phyloP scores from a whole-genome alignment of 2,888 invertebrate species.

The Pycnomerus fuliginosus region DNA sequence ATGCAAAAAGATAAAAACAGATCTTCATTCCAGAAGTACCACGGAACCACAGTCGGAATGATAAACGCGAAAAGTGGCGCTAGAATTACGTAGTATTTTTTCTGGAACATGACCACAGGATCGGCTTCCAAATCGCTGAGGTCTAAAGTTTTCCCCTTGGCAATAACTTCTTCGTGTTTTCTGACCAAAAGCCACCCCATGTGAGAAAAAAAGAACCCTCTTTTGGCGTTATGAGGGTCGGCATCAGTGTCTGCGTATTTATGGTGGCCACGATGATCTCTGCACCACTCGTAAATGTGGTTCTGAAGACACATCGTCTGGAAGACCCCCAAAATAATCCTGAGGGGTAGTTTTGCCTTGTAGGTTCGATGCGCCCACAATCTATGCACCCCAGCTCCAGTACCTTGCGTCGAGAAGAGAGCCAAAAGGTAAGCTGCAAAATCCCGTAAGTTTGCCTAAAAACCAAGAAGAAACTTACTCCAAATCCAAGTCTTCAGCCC shows the following conservation, averaged over 20 bases:
- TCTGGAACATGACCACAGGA: slow-evolving; percentile 72
- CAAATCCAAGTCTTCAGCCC: background rate
- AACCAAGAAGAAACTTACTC: too few relatives aligned
- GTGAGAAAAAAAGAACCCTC: slow-evolving; percentile 77
- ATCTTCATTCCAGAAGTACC: slow-evolving; percentile 68
- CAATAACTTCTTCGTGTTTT: slow-evolving; percentile 78
- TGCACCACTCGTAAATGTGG: slow-evolving; percentile 81
- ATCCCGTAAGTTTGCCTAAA: too few relatives aligned
- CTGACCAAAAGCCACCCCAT: slow-evolving; percentile 85
- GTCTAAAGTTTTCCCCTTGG: slow-evolving; percentile 71
- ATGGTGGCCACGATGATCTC: slow-evolving; percentile 86
- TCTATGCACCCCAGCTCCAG: slow-evolving; percentile 90
- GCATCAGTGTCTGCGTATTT: slow-evolving; percentile 86
- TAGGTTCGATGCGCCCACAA: slow-evolving; percentile 89
- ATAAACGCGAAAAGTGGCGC: slow-evolving; percentile 57
- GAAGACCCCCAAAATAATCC: slow-evolving; percentile 73
- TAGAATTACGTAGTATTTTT: slow-evolving; percentile 59
- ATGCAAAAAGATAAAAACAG: slow-evolving; percentile 66
- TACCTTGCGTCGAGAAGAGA: too few relatives aligned
- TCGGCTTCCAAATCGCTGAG: slow-evolving; percentile 74
- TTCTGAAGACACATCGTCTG: slow-evolving; percentile 91
- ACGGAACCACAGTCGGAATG: slow-evolving; percentile 58
- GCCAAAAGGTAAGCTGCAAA: too few relatives aligned
- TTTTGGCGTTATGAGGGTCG: slow-evolving; percentile 78
- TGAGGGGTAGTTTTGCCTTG: slow-evolving; percentile 77